Conservation (phyloP, 2,888 invertebrate species). For the Melanargia galathea region DNA sequence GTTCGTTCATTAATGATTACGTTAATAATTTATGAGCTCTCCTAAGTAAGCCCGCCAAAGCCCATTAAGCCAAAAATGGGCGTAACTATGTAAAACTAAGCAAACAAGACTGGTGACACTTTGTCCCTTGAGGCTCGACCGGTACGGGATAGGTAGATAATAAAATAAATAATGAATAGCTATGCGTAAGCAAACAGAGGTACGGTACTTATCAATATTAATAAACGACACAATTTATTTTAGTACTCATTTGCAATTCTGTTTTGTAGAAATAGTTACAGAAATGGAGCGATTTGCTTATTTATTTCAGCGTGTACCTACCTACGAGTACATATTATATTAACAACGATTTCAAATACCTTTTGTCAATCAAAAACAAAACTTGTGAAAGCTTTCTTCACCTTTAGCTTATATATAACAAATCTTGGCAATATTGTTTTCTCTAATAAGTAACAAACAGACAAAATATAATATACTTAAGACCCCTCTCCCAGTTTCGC, state of each 20-base stretch:
- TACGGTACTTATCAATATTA: neutral
- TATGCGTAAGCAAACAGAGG: constrained; percentile 5
- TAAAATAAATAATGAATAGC: neutral
- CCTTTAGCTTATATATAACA: neutral
- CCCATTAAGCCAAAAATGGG: neutral
- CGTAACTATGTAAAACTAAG: neutral
- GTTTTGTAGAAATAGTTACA: neutral
- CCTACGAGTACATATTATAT: neutral
- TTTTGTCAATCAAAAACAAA: neutral
- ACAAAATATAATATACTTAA: no score
- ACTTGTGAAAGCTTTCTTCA: neutral
- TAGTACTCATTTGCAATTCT: neutral
- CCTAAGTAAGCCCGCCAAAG: neutral
- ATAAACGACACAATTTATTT: neutral
- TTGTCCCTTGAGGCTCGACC: neutral
- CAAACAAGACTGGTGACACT: neutral
- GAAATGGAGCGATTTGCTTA: neutral
- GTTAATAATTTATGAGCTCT: neutral
- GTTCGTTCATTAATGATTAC: neutral
- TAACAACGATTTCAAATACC: neutral
- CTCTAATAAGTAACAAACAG: no score
- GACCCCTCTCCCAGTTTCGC: no score
- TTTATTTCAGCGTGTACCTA: neutral
- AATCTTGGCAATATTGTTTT: neutral
- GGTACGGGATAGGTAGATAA: constrained; percentile 1